Evolutionary conservation across 2,888 invertebrate genomes (phyloP).

Genomic region (Agapostemon virescens): DNA sequence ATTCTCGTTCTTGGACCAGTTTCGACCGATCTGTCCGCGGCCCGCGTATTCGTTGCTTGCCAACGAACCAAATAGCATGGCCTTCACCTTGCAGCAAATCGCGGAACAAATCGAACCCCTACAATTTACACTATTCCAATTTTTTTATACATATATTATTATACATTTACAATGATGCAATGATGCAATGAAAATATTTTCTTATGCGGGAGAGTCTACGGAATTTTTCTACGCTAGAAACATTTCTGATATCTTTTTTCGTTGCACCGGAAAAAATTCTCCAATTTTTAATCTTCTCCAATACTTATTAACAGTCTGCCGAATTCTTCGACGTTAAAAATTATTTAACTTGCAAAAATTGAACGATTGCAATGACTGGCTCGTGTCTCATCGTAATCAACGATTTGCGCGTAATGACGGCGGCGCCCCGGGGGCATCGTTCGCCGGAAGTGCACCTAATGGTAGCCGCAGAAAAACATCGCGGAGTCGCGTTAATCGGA

Average conservation of each 20-base stretch:
- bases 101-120: conserved; percentile 19
- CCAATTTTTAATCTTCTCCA: too few relatives aligned
- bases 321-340: too few relatives aligned
- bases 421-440: neutral
- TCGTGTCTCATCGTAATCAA: neutral
- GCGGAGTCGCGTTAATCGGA: conserved; percentile 1
- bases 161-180: too few relatives aligned
- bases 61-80: conserved; percentile 56
- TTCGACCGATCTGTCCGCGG: conserved; percentile 39
- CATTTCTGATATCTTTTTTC: too few relatives aligned
- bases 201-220: too few relatives aligned
- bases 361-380: neutral
- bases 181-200: too few relatives aligned
- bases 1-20: conserved; percentile 51
- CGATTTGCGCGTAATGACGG: neutral
- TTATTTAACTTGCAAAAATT: too few relatives aligned
- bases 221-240: too few relatives aligned
- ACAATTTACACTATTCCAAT: neutral
- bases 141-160: too few relatives aligned
- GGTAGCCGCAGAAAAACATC: neutral
- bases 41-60: conserved; percentile 45
- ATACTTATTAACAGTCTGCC: too few relatives aligned
- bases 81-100: conserved; percentile 60
- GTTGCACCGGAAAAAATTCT: too few relatives aligned
- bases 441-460: neutral